Percentiles rank a stretch among this genome's conserved stretches.
Evolutionary conservation across 2,888 invertebrate genomes (phyloP).

Genomic region (Conchocele bisecta): DNA sequence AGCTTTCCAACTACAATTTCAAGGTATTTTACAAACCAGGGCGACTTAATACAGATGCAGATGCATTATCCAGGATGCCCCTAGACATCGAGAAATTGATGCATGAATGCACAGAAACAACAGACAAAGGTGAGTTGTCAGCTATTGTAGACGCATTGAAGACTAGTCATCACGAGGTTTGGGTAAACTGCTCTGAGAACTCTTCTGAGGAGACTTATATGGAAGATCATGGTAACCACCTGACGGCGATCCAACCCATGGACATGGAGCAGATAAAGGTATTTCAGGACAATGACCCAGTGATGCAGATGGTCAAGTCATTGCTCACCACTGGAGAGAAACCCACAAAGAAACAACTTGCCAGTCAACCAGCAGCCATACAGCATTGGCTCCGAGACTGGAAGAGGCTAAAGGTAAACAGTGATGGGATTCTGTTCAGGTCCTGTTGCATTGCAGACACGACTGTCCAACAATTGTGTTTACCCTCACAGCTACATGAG

Average conservation of each 20-base stretch:
- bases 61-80: conserved; percentile 37
- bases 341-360: too few relatives aligned
- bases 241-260: too few relatives aligned
- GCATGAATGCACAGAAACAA: conserved; percentile 14
- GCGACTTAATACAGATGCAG: conserved; percentile 30
- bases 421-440: conserved; percentile 1
- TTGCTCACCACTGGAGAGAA: too few relatives aligned
- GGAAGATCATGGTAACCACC: too few relatives aligned
- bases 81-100: conserved; percentile 24
- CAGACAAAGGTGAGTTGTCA: neutral
- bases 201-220: too few relatives aligned
- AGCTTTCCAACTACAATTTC: conserved; percentile 50
- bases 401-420: too few relatives aligned
- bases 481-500: neutral
- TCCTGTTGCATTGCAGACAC: neutral
- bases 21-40: conserved; percentile 47
- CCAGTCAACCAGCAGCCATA: too few relatives aligned
- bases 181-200: too few relatives aligned
- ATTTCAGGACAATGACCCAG: conserved; percentile 10
- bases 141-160: conserved; percentile 3
- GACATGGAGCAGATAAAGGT: conserved; percentile 4
- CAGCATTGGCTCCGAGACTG: too few relatives aligned
- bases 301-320: conserved; percentile 4
- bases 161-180: too few relatives aligned
- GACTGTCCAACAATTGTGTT: neutral